These are phyloP conservation scores for Calidris pugnax DNA, from an alignment of 2,113 vertebrate species.

Conservation along the genomic window DNA sequence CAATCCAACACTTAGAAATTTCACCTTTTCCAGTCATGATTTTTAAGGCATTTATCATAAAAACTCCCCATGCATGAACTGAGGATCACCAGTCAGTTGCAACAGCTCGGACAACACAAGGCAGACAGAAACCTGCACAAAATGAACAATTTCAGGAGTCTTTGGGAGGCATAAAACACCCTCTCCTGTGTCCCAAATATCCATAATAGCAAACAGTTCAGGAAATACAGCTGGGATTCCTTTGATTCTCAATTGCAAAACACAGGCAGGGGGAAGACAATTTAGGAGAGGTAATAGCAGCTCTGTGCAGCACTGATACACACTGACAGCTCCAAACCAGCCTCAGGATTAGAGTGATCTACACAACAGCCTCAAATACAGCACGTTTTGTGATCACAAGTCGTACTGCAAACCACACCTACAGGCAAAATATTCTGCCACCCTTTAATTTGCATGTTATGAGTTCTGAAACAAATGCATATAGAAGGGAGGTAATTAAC, in stretches of 20 bases:
- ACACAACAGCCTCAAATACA: not conserved
- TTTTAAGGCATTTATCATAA: not conserved
- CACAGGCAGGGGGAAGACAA: accelerated
- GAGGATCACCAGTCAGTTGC: not conserved
- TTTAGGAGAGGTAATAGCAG: not conserved
- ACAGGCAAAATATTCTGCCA: not conserved
- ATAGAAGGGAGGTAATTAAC: not conserved
- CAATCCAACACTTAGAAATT: not conserved
- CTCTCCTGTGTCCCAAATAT: not conserved
- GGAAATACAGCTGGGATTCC: not conserved
- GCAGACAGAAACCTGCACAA: not conserved
- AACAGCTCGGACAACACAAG: not conserved
- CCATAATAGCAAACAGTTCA: not conserved
- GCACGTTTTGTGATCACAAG: not conserved
- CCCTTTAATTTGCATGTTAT: not conserved
- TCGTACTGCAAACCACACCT: not conserved
- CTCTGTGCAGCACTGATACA: not conserved
- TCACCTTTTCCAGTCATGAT: not conserved
- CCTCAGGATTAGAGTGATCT: not conserved
- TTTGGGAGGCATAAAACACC: not conserved
- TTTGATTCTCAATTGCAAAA: not conserved
- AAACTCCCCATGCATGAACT: not conserved
- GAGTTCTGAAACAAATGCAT: not conserved
- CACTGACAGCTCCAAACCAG: not conserved
- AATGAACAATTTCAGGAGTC: not conserved